Evolutionary conservation across 2,888 invertebrate genomes (phyloP).

Genomic region (Erebia ligea): DNA sequence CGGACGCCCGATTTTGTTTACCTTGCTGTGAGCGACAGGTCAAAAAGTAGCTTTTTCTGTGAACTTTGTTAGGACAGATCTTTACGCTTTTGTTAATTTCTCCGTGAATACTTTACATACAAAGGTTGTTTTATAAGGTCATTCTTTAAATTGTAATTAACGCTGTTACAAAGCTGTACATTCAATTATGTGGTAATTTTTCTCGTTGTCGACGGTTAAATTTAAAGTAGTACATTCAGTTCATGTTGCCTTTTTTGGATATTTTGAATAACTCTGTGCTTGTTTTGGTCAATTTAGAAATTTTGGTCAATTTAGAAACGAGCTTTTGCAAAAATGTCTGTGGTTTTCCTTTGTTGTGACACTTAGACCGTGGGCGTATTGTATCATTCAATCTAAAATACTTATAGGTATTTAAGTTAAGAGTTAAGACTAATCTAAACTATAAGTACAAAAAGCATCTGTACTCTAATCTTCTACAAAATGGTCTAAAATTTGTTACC

Average conservation of each 20-base stretch:
- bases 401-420: no score
- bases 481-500: constrained; percentile 58
- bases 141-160: constrained; percentile 17
- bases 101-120: constrained; percentile 20
- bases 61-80: constrained; percentile 32
- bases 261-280: background rate
- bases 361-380: background rate
- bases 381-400: no score
- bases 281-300: constrained; percentile 4
- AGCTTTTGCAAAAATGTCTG: background rate
- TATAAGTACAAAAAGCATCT: no score
- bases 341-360: background rate
- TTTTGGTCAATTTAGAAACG: constrained; percentile 3
- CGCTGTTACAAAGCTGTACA: constrained; percentile 8
- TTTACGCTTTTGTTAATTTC: constrained; percentile 32
- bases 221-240: background rate
- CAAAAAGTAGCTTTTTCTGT: constrained; percentile 43
- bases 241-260: background rate
- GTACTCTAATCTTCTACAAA: no score
- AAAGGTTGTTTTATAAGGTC: constrained; percentile 19
- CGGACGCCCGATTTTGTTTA: constrained; percentile 69
- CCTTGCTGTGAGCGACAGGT: constrained; percentile 50
- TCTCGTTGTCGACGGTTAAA: background rate
- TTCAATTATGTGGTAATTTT: constrained; percentile 9
- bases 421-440: no score